Evolutionary conservation across 1,140 invertebrate genomes (phyloP).

Genomic region (Aradophagus sp.): DNA sequence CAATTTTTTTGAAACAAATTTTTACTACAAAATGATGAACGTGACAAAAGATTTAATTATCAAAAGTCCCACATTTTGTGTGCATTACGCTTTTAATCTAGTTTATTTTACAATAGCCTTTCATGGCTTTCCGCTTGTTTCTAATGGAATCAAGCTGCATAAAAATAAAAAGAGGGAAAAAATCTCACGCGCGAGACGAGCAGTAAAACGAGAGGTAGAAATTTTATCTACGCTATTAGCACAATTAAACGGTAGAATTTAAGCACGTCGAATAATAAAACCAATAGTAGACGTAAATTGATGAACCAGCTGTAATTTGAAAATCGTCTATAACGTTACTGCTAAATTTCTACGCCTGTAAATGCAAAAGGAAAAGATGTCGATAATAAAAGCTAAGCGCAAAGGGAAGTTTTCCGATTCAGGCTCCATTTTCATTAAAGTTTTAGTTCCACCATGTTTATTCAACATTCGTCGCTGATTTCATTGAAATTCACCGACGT

Average conservation of each 20-base stretch:
- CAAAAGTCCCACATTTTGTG: too few species aligned
- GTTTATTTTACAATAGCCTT: constrained; percentile 12
- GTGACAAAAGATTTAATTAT: too few species aligned
- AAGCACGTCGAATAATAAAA: constrained; percentile 35
- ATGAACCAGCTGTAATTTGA: constrained; percentile 39
- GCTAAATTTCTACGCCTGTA: constrained; percentile 13
- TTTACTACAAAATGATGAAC: too few species aligned
- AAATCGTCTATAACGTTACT: constrained; percentile 15
- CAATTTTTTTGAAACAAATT: too few species aligned
- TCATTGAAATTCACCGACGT: too few species aligned
- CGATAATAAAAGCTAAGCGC: constrained; percentile 9
- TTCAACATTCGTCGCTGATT: too few species aligned
- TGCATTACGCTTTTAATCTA: too few species aligned
- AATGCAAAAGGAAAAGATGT: constrained; percentile 20
- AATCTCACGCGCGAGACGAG: constrained; percentile 12
- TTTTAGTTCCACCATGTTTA: too few species aligned
- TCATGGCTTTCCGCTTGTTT: constrained; percentile 1
- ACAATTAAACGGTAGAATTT: constrained; percentile 37
- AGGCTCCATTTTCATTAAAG: constrained; percentile 13
- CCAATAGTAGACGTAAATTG: constrained; percentile 23
- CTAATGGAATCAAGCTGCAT: constrained; percentile 17
- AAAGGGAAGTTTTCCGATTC: constrained; percentile 7
- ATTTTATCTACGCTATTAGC: constrained; percentile 34
- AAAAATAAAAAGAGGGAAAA: constrained; percentile 22
- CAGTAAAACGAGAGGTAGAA: constrained; percentile 23